Conservation (phyloP, 2,888 invertebrate species). For the Lycia hirtaria region DNA sequence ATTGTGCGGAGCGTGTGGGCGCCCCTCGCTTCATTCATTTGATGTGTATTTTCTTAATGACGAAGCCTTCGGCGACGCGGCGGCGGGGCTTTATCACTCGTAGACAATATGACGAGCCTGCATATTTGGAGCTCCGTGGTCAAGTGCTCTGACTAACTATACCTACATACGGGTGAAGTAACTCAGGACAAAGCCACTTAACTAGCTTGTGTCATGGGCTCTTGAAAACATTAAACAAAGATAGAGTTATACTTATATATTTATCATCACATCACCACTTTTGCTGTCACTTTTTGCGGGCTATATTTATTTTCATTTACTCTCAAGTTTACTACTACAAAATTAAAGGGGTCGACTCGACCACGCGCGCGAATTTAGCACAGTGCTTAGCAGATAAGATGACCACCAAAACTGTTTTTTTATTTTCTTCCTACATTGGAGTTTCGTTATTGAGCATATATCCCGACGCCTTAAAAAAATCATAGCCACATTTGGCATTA, state of each 20-base stretch:
- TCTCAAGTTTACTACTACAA: too few species aligned
- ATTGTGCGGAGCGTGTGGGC: constrained; percentile 71
- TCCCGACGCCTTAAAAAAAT: too few species aligned
- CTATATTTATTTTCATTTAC: too few species aligned
- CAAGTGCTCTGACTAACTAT: constrained; percentile 22
- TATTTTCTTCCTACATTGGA: too few species aligned
- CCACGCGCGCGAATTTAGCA: too few species aligned
- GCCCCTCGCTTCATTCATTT: constrained; percentile 76
- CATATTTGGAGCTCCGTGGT: constrained; percentile 34
- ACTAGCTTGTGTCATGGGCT: background rate
- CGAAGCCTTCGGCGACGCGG: constrained; percentile 62
- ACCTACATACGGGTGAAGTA: constrained; percentile 4
- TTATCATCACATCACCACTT: too few species aligned
- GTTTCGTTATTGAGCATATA: too few species aligned
- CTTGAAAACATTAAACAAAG: background rate
- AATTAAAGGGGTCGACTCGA: too few species aligned
- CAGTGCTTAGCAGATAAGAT: too few species aligned
- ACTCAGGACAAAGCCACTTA: constrained; percentile 2
- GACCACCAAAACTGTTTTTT: too few species aligned
- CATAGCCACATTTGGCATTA: too few species aligned
- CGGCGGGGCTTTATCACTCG: constrained; percentile 54
- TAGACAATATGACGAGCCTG: constrained; percentile 47
- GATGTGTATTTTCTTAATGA: constrained; percentile 71
- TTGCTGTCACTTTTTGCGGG: too few species aligned
- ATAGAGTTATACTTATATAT: background rate